A percentile compares a stretch with the other conserved stretches of the same genome.
These are phyloP conservation scores for Spodoptera picta DNA, from an alignment of 2,888 invertebrate species.

Conservation along the genomic window DNA sequence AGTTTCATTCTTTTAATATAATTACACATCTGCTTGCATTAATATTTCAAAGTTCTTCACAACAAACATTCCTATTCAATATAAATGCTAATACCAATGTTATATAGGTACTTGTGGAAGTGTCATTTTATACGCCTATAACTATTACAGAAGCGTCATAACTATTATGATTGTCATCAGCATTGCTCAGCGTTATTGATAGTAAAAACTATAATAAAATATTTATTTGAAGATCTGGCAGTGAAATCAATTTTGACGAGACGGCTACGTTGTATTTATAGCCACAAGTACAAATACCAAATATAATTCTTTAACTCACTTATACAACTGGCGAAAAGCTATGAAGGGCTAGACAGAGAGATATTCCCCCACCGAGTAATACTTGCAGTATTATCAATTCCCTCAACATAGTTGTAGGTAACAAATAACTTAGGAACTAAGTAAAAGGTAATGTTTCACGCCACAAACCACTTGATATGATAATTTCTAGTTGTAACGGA, in stretches of 20 bases:
- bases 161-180: slow-evolving; percentile 11
- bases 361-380: too few relatives aligned
- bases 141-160: slow-evolving; percentile 4
- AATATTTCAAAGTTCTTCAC: background rate
- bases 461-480: slow-evolving; percentile 53
- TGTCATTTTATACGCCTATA: slow-evolving; percentile 13
- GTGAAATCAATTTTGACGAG: too few relatives aligned
- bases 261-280: background rate
- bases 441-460: slow-evolving; percentile 48
- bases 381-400: slow-evolving; percentile 12
- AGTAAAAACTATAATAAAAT: slow-evolving; percentile 13
- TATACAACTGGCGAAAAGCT: too few relatives aligned
- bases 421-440: slow-evolving; percentile 43
- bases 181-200: slow-evolving; percentile 3
- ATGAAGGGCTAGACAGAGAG: too few relatives aligned
- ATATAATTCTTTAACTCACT: background rate
- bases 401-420: slow-evolving; percentile 18
- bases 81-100: slow-evolving; percentile 4
- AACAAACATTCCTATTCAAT: slow-evolving; percentile 7
- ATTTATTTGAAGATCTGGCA: too few relatives aligned
- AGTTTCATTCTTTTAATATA: too few relatives aligned
- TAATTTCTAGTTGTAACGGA: slow-evolving; percentile 64
- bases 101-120: background rate
- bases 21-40: too few relatives aligned
- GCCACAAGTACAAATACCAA: slow-evolving; percentile 1